Evolutionary conservation across 2,113 vertebrate species (phyloP), one percentile per base, ranked within the genome.

Genomic region (Corythornis vintsioides): DNA sequence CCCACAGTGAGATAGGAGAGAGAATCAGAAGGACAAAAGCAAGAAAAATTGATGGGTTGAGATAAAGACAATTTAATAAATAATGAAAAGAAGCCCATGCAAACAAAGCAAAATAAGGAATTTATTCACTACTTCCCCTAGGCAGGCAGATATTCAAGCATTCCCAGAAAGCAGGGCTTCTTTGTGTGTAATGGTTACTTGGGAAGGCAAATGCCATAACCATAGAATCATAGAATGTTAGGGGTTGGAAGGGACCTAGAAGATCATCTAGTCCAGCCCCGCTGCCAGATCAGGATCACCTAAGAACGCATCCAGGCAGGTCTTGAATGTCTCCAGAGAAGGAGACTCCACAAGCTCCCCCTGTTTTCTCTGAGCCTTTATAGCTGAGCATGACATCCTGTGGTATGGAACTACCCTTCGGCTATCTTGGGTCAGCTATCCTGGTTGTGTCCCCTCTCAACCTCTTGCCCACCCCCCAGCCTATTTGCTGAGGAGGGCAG

Each of bases 1-100:
- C 18, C 20, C 6, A 7, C 31, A 40, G 29, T 22, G 22, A 5
- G 2, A 25, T n/a, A 14, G 26, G 15, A 73, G 15, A 31, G 17
- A 59, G 5, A 86, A 35, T 16, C 2, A 3, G 11, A 91, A 48
- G 11, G 8, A 13, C 13, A 59, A 81, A 63, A 70, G 14, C 24
- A 84, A 50, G 33, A 66, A 12, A 33, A 25, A 4, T 0, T 50
- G 2, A 0, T 2, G 3, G 4, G 7, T 28, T 2, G 4, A 59
- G 5, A 77, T 42, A 50, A 76, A 56, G 28, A 4, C 38, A 50
- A 7, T 52, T 78, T 35, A 56, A 50, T 72, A 71, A 83, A 2
- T 77, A 70, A 64, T 21, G 10, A 15, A 73, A 86, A 71, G 26
- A 3, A 9, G 13, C 10, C 29, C 4, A 16, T 4, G 13, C 13